These are phyloP conservation scores for Dendronephthya gigantea DNA, from an alignment of 64 coral and sea anemone species.

Conservation along the genomic window DNA sequence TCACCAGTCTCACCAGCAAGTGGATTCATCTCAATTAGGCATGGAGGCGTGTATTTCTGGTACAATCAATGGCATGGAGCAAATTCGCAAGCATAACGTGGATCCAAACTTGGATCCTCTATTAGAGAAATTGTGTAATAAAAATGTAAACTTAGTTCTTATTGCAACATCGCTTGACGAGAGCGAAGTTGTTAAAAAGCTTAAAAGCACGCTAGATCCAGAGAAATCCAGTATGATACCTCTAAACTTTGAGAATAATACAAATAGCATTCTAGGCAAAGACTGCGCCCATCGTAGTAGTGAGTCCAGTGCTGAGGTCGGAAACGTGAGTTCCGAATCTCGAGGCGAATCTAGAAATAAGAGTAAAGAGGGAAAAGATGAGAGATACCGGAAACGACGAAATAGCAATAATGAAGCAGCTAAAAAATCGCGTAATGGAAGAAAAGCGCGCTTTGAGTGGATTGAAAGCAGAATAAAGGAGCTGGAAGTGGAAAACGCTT, in stretches of 20 bases:
- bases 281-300: not conserved
- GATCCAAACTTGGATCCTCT: not conserved
- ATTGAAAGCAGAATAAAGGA: not conserved
- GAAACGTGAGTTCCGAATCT: not conserved
- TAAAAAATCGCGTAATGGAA: not conserved
- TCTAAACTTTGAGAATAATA: not conserved
- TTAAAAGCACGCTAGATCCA: not conserved
- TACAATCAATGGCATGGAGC: no score
- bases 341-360: not conserved
- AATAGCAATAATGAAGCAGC: constrained; percentile 19
- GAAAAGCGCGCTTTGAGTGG: not conserved
- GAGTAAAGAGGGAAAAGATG: not conserved
- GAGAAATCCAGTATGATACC: not conserved
- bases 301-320: not conserved
- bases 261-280: not conserved
- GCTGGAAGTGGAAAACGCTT: not conserved
- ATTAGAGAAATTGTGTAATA: not conserved
- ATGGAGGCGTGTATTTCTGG: no score
- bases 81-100: no score
- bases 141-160: not conserved
- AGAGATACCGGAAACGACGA: constrained; percentile 3
- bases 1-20: not conserved
- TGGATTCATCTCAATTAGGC: not conserved
- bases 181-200: not conserved
- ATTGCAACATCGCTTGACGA: not conserved